Percentiles rank a stretch among this genome's conserved stretches.
Conservation (phyloP, 2,797 vertebrate genomes). For the Manis crassicaudata region DNA sequence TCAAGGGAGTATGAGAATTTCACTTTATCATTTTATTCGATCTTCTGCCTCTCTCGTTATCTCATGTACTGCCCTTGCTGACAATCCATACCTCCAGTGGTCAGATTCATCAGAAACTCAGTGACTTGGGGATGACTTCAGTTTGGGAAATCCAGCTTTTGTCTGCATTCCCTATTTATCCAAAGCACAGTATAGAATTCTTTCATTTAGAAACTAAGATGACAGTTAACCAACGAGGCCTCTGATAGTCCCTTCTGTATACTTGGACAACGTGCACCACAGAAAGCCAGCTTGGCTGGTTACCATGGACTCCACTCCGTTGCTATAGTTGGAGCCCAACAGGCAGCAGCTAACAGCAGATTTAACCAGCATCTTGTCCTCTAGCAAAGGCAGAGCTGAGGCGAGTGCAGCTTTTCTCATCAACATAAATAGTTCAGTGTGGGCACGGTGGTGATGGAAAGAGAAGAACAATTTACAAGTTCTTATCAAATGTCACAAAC, state of each 20-base stretch:
- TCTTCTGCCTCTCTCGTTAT: background rate
- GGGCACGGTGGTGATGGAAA: background rate
- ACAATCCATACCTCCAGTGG: background rate
- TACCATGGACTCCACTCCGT: background rate
- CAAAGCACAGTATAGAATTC: background rate
- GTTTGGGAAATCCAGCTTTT: constrained; percentile 26
- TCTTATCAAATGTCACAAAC: background rate
- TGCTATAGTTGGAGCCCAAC: background rate
- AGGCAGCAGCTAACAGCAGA: background rate
- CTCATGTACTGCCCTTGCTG: background rate
- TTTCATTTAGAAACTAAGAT: background rate
- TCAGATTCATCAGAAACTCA: background rate
- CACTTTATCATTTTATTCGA: background rate
- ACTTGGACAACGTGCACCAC: background rate
- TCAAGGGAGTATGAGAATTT: background rate
- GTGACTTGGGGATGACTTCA: background rate
- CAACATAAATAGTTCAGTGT: background rate
- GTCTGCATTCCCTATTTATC: background rate
- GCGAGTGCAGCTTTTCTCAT: background rate
- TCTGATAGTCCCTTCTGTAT: background rate
- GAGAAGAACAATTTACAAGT: background rate
- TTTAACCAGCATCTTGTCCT: background rate
- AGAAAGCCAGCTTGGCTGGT: background rate
- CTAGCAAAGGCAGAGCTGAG: background rate
- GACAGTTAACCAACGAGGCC: background rate